Evolutionary conservation across 2,888 invertebrate genomes (phyloP).

Genomic region (Mystacides longicornis): DNA sequence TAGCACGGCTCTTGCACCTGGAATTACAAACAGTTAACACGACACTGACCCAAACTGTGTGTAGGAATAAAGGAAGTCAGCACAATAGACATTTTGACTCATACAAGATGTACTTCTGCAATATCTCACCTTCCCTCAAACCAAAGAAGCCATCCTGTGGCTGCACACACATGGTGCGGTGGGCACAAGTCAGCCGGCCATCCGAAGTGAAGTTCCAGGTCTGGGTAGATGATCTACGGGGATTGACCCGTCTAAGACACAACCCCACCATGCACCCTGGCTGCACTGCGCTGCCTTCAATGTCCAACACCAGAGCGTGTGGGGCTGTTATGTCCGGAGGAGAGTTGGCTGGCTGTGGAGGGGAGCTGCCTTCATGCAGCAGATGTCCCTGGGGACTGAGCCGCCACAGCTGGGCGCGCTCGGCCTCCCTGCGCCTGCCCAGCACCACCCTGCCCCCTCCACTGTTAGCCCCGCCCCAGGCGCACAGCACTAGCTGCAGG

Average conservation of each 20-base stretch:
- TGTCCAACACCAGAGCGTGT: constrained; percentile 66
- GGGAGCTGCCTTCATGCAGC: constrained; percentile 86
- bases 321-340: constrained; percentile 39
- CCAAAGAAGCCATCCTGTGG: constrained; percentile 53
- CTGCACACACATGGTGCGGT: constrained; percentile 85
- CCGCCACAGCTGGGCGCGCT: constrained; percentile 85
- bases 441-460: constrained; percentile 55
- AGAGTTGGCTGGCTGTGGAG: constrained; percentile 47
- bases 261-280: constrained; percentile 65
- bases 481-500: constrained; percentile 76
- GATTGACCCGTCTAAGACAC: constrained; percentile 75
- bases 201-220: constrained; percentile 84
- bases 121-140: constrained; percentile 36
- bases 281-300: constrained; percentile 80
- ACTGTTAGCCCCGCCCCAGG: constrained; percentile 37
- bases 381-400: constrained; percentile 84
- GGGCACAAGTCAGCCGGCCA: constrained; percentile 79
- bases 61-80: too few relatives aligned
- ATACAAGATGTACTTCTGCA: not conserved
- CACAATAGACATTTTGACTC: not conserved
- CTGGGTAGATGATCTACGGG: constrained; percentile 79
- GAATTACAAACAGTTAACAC: not conserved
- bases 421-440: constrained; percentile 56
- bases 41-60: too few relatives aligned
- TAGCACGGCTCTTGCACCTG: constrained; percentile 66